Evolutionary conservation across 2,888 invertebrate genomes (phyloP), one percentile per base, ranked within the genome.

Genomic region (Polydrusus cervinus): DNA sequence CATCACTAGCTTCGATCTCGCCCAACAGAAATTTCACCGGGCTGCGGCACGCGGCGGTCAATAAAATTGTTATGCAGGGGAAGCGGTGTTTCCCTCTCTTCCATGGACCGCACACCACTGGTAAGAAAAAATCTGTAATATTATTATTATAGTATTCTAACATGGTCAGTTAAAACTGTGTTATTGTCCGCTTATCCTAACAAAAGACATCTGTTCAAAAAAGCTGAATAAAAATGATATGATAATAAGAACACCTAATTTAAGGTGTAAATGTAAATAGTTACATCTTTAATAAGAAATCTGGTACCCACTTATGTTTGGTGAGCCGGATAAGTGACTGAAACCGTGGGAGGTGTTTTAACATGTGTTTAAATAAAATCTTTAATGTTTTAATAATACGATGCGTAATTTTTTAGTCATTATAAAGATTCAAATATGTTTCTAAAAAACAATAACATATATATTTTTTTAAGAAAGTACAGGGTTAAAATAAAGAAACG

Each of bases 291-390:
- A 68, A 69, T 72, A 30, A 71, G 61, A 67, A 71, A 71, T 53
- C 53, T 55, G 75, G 67, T 71, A 71, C 71, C 71, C 76, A 69
- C 72, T 76, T 68, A 68, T 64, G 64, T 55, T 47, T 55, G 69
- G 67, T 71, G 64, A 68, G 65, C 64, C 34, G 55, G 64, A 66
- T 49, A 65, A 57, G 60, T 70, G 53, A 60, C 38, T 61, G 16
- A 11, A 67, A 16, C 81, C 77, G 82, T 82, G 81, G 82, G 82
- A 81, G 82, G 82, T 82, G 82, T 82, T 84, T 84, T 83, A 83
- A 85, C 84, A 84, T 83, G 82, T 85, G 84, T 85, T 83, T 83
- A 84, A 85, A 84, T 84, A 83, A 84, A 83, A 85, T 81, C 82
- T n/a, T n/a, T n/a, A n/a, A n/a, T n/a, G n/a, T n/a, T n/a, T n/a